Conservation (phyloP, 2,888 invertebrate species). For the Nebria salina region DNA sequence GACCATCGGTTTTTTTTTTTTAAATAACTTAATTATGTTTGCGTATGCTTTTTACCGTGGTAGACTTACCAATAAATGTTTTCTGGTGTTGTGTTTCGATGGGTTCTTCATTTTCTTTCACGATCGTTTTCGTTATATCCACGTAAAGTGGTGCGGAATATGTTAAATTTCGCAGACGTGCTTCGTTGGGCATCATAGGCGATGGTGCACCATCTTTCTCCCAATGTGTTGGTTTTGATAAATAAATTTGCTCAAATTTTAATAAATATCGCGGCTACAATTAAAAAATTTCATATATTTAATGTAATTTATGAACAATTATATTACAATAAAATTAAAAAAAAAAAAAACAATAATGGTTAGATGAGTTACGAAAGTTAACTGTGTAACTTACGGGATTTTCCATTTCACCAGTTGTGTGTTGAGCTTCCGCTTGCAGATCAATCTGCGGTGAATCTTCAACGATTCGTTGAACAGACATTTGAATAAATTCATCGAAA, state of each 20-base stretch:
- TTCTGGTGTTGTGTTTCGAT: constrained; percentile 84
- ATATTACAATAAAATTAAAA: no score
- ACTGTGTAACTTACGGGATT: constrained; percentile 70
- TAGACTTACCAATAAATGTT: constrained; percentile 70
- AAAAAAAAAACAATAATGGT: no score
- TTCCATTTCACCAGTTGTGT: constrained; percentile 92
- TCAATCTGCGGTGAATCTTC: constrained; percentile 99
- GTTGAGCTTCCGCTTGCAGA: constrained; percentile 97
- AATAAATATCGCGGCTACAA: constrained; percentile 85
- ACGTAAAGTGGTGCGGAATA: constrained; percentile 99
- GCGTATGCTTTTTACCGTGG: neutral
- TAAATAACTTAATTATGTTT: no score
- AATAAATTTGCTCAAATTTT: constrained; percentile 98
- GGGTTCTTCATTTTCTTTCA: constrained; percentile 90
- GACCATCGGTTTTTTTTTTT: no score
- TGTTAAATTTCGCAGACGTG: constrained; percentile 93
- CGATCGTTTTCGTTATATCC: constrained; percentile 96
- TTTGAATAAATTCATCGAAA: constrained; percentile 99
- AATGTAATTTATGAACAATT: no score
- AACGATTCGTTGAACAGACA: constrained; percentile 99
- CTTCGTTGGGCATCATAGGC: constrained; percentile 99
- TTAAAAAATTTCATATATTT: neutral
- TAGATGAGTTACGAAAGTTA: no score
- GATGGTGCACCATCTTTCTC: constrained; percentile 99
- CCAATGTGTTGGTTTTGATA: constrained; percentile 99